Evolutionary conservation across 2,113 vertebrate genomes (phyloP).

Genomic region (Sphyrna mokarran): DNA sequence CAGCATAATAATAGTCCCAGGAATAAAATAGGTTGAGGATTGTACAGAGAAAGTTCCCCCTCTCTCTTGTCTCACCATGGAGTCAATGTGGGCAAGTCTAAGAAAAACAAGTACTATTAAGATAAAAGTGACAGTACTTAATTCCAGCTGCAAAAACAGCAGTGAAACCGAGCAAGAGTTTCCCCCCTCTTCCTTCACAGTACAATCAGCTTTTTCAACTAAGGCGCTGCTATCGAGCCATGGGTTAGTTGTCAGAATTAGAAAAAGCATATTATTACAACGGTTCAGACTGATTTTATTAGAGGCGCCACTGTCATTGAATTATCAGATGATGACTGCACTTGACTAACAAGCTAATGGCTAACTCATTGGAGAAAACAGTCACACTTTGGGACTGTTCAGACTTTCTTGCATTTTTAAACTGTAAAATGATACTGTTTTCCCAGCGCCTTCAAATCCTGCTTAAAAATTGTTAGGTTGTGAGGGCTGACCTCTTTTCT

Average conservation of each 20-base stretch:
- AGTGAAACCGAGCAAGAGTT: conserved; percentile 9
- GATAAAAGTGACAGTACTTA: conserved; percentile 37
- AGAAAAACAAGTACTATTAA: conserved; percentile 29
- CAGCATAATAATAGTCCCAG: background rate
- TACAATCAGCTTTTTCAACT: conserved; percentile 31
- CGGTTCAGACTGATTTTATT: conserved; percentile 32
- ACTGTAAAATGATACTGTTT: conserved; percentile 26
- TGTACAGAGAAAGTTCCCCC: background rate
- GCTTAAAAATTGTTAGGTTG: conserved; percentile 10
- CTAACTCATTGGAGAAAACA: conserved; percentile 10
- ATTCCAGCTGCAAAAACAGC: conserved; percentile 35
- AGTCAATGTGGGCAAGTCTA: background rate
- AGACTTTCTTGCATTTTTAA: conserved; percentile 28
- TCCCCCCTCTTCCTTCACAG: background rate
- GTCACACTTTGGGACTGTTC: conserved; percentile 17
- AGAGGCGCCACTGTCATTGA: conserved; percentile 36
- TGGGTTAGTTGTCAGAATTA: conserved; percentile 29
- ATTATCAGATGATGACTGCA: conserved; percentile 27
- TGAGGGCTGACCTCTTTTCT: background rate
- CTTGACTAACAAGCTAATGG: conserved; percentile 28
- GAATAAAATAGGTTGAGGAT: conserved; percentile 11
- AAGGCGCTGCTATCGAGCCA: background rate
- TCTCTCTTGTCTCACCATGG: conserved; percentile 17
- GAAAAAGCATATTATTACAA: conserved; percentile 24
- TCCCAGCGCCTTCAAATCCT: background rate